Evolutionary conservation across 2,797 vertebrate genomes (phyloP), one percentile per base, ranked within the genome.

Genomic region (Falco concolor): DNA sequence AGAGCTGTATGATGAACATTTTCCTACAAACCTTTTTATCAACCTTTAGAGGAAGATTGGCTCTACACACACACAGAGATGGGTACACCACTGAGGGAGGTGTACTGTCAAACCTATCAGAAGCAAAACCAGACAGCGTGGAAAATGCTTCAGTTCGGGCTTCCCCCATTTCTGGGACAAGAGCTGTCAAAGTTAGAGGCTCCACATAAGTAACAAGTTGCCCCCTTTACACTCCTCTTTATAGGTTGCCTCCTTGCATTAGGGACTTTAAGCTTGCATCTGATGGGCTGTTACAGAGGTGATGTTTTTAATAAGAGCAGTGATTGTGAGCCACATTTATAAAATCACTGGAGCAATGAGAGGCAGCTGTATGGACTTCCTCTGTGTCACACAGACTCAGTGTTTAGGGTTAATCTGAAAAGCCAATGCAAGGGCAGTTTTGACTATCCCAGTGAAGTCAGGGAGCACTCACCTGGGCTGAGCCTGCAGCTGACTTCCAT

Each of bases 401-500:
- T 36, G 34, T 18, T 76, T n/a, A 72, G 60, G 12, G 12, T 45
- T 49, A 60, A 90, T 27, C 10, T 84, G n/a, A 75, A 74, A 85
- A 81, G 61, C 8, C 42, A 69, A 6, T 8, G 7, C 34, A 79
- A 85, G 19, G 50, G 57, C 47, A 81, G 28, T 54, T 70, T 45
- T 32, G 44, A 75, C 38, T 44, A 24, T 50, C 52, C 49, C 10
- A 11, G 12, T 20, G 56, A 17, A 52, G 18, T 53, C 25, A 36
- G 30, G 27, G 32, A 92, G 73, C 12, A 95, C 98, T 97, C 82
- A 99, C 99, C 99, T 81, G 98, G 98, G 45, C 98, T 98, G 95
- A 99, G 98, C 75, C 98, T 98, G 92, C 99, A 99, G 98, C 99
- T 99, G 87, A 99, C 98, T 97, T 99, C 99, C 98, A 99, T 98